phyloP scores from a whole-genome alignment of 2,113 vertebrate species.

The Oxyura jamaicensis region DNA sequence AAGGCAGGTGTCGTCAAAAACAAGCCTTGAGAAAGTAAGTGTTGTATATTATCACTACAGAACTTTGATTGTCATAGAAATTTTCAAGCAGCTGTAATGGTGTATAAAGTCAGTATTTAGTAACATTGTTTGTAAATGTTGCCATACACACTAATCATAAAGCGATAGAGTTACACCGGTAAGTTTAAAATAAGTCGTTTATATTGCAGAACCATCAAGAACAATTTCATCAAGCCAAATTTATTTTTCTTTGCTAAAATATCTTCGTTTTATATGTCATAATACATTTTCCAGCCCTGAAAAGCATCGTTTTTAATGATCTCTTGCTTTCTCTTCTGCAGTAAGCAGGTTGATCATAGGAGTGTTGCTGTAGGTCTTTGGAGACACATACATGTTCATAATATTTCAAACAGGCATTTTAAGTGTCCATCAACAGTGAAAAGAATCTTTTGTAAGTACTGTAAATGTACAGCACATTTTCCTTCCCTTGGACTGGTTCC shows the following conservation, averaged over 20 bases:
- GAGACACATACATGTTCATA: neutral
- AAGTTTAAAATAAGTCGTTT: conserved; percentile 24
- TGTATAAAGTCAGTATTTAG: conserved; percentile 66
- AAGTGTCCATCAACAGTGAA: conserved; percentile 54
- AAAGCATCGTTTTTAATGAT: neutral
- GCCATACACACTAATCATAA: conserved; percentile 48
- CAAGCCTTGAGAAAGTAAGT: conserved; percentile 76
- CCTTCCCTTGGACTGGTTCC: conserved; percentile 69
- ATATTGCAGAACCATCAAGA: conserved; percentile 16
- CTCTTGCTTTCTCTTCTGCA: conserved; percentile 32
- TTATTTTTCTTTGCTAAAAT: conserved; percentile 17
- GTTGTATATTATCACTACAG: conserved; percentile 66
- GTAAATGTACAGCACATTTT: conserved; percentile 53
- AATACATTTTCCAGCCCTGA: neutral
- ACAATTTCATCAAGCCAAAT: conserved; percentile 10
- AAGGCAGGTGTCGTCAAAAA: conserved; percentile 71
- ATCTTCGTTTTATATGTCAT: neutral
- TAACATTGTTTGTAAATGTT: conserved; percentile 57
- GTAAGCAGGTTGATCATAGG: conserved; percentile 10
- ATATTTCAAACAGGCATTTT: conserved; percentile 39
- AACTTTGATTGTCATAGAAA: conserved; percentile 36
- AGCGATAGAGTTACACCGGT: conserved; percentile 30
- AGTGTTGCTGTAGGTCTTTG: conserved; percentile 36
- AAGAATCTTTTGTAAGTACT: conserved; percentile 71
- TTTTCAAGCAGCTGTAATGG: conserved; percentile 41